Conservation (phyloP, 2,113 vertebrate species). For the Passer montanus region DNA sequence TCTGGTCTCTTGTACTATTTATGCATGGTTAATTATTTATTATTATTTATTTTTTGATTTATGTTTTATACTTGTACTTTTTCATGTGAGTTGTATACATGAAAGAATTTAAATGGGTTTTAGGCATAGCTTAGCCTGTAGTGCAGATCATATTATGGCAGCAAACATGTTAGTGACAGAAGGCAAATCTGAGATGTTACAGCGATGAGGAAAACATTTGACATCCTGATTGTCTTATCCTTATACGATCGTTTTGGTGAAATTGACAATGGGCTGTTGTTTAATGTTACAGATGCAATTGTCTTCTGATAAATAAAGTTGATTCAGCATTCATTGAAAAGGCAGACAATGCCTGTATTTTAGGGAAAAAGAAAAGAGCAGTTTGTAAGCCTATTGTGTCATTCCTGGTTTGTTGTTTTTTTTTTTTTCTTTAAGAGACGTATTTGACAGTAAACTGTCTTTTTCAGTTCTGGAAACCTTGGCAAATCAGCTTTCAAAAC, state of each 20-base stretch:
- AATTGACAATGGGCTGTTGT: constrained; percentile 14
- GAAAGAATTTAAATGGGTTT: neutral
- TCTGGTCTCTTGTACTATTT: neutral
- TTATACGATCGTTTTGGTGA: neutral
- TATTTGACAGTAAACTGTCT: neutral
- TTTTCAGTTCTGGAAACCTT: neutral
- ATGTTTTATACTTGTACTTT: neutral
- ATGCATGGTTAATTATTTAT: neutral
- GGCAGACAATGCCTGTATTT: constrained; percentile 36
- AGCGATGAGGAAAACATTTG: neutral
- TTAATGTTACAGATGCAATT: neutral
- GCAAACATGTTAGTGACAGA: neutral
- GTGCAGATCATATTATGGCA: neutral
- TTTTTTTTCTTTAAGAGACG: neutral
- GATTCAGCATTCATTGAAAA: constrained; percentile 41
- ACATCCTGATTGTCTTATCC: neutral
- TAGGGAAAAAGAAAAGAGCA: neutral
- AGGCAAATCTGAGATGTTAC: neutral
- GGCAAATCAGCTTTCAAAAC: neutral
- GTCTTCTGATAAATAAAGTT: constrained; percentile 5
- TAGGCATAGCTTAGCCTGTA: neutral
- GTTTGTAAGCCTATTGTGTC: neutral
- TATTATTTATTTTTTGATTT: neutral
- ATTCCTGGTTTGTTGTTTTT: neutral
- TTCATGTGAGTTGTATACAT: neutral